Evolutionary conservation across 2,113 vertebrate genomes (phyloP).

Genomic region (Lethenteron reissneri): DNA sequence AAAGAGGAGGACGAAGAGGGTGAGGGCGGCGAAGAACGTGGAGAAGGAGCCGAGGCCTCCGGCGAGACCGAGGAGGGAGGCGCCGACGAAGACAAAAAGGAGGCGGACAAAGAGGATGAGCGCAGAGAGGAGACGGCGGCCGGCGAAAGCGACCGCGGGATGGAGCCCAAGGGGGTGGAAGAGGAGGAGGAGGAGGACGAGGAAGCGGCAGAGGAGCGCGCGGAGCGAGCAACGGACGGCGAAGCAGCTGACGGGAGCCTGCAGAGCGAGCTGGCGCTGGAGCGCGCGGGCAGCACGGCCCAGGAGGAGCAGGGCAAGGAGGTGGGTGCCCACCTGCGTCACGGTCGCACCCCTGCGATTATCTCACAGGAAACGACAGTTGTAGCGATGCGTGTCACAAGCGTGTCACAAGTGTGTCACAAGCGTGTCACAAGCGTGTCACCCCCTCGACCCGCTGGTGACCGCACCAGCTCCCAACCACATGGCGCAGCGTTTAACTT

Average conservation of each 20-base stretch:
- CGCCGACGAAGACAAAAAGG: conserved; percentile 18
- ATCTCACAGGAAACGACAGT: not conserved
- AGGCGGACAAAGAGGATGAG: conserved; percentile 15
- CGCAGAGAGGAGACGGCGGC: conserved; percentile 20
- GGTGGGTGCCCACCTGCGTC: conserved; percentile 20
- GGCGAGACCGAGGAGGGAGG: conserved; percentile 12
- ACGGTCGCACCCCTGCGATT: not conserved
- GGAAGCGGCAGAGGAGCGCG: conserved; percentile 39
- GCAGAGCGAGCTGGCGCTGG: conserved; percentile 57
- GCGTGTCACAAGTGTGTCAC: too few relatives aligned
- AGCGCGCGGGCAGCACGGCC: conserved; percentile 54
- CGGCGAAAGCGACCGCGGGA: conserved; percentile 24
- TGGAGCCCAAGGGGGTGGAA: conserved; percentile 54
- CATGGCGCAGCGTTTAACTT: too few relatives aligned
- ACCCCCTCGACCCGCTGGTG: too few relatives aligned
- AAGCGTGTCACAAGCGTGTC: too few relatives aligned
- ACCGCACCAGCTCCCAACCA: too few relatives aligned
- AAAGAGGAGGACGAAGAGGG: conserved; percentile 18
- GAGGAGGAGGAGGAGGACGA: conserved; percentile 20
- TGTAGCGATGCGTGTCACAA: not conserved
- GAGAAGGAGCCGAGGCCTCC: conserved; percentile 1
- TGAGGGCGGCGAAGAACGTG: conserved; percentile 18
- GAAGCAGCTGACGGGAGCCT: conserved; percentile 54
- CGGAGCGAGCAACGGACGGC: conserved; percentile 40
- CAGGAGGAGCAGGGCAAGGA: conserved; percentile 63